Percentiles rank a stretch among this genome's conserved stretches.
These are phyloP conservation scores for Caenorhabditis zanzibari DNA, from an alignment of 2,888 invertebrate genomes.

Conservation along the genomic window DNA sequence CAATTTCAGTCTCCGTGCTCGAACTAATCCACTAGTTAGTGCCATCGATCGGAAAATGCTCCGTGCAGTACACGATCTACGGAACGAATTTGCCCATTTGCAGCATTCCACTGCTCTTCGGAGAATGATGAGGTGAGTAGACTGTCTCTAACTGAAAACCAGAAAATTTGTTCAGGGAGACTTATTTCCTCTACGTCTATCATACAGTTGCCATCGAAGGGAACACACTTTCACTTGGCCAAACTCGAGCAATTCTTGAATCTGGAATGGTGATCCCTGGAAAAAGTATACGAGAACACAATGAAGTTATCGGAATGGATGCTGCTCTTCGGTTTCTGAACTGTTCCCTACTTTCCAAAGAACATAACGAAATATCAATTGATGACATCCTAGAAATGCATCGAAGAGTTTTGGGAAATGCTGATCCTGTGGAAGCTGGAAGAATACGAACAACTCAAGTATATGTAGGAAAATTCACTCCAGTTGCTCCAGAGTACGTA, in stretches of 20 bases:
- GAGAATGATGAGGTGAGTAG: conserved; percentile 89
- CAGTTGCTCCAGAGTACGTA: conserved; percentile 92
- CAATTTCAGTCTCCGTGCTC: conserved; percentile 87
- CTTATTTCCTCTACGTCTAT: conserved; percentile 95
- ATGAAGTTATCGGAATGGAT: conserved; percentile 90
- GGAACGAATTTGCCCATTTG: conserved; percentile 84
- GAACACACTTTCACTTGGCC: conserved; percentile 95
- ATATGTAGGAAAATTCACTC: conserved; percentile 87
- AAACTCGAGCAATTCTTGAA: conserved; percentile 91
- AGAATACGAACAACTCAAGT: conserved; percentile 90
- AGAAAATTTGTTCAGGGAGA: conserved; percentile 89
- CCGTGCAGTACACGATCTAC: conserved; percentile 88
- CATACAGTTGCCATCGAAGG: conserved; percentile 98
- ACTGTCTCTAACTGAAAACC: background rate
- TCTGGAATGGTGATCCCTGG: conserved; percentile 90
- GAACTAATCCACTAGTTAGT: conserved; percentile 92
- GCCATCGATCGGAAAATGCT: conserved; percentile 91
- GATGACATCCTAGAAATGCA: conserved; percentile 94
- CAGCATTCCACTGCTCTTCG: conserved; percentile 87
- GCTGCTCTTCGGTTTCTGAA: conserved; percentile 94
- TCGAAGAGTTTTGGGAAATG: conserved; percentile 93
- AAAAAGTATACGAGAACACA: conserved; percentile 94
- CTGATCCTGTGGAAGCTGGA: conserved; percentile 94
- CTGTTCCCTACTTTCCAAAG: conserved; percentile 86
- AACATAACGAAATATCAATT: conserved; percentile 85